Base-by-base conservation (phyloP, 1,140 invertebrate genomes). In the Elysia chlorotica region DNA sequence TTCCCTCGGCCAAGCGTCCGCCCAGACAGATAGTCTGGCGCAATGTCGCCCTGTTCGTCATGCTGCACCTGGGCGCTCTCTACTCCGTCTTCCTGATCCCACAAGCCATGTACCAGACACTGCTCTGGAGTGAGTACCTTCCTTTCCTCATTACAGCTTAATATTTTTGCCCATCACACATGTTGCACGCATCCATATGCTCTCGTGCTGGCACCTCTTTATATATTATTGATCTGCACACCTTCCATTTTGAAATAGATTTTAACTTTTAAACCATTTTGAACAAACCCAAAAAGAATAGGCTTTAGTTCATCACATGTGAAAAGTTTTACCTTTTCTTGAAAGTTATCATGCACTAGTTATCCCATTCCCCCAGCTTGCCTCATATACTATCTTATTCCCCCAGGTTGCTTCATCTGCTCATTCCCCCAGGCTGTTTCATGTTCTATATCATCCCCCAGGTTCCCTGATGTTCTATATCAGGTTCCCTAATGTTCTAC, bases 21-120 rank as follows among this genome's bases (percentile, higher is more conserved):
- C 79, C 80, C 17, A 74, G 78, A 65, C 66, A 93, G 79, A 92
- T 96, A 33, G 96, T 98, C 0, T 99, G 97, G 96, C 91, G 93
- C 79, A 99, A 99, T 87, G 95, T 99, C 14, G 88, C 93, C 5
- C 86, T 95, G 0, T 97, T 98, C 85, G 82, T 88, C 6, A 92
- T 92, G 74, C 90, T 99, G n/a, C 97, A 99, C 88, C 33, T 94
- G 19, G 92, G 91, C 30, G 93, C 95, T 2, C 28, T 98, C 0
- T 96, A 96, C 84, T 96, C 95, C 33, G 78, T 93, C 0, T 97
- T 93, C 81, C 89, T 97, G 0, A 90, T 97, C 14, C 92, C 93
- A 10, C 91, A 92, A 0, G 94, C 95, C 30, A 93, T 93, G 89
- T 90, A 92, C 86, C 82, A 89, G 65, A 97, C 96, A 1, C 88